Conservation (phyloP, 2,888 invertebrate genomes). For the Tetrapedia diversipes region DNA sequence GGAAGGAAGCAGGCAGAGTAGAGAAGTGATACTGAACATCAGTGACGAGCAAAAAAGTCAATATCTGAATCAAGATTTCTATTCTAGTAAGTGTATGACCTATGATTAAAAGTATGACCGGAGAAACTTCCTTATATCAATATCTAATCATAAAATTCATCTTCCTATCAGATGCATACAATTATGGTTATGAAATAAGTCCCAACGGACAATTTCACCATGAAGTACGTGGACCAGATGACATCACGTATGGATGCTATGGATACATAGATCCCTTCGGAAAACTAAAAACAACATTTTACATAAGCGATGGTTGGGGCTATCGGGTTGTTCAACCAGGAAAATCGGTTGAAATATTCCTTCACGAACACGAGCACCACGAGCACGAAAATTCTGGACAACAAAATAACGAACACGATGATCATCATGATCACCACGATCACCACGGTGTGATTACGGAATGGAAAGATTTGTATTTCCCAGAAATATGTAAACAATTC, state of each 20-base stretch:
- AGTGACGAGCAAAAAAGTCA: slow-evolving; percentile 89
- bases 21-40: slow-evolving; percentile 89
- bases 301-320: slow-evolving; percentile 91
- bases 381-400: slow-evolving; percentile 65
- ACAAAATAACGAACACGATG: slow-evolving; percentile 79
- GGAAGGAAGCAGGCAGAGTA: slow-evolving; percentile 78
- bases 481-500: slow-evolving; percentile 87
- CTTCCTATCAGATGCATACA: slow-evolving; percentile 86
- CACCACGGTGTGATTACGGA: slow-evolving; percentile 85
- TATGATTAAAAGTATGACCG: not conserved
- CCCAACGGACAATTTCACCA: slow-evolving; percentile 90
- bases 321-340: slow-evolving; percentile 89
- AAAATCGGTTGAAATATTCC: slow-evolving; percentile 87
- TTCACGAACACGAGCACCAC: slow-evolving; percentile 82
- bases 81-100: slow-evolving; percentile 86
- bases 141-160: not conserved
- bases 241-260: slow-evolving; percentile 91
- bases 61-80: slow-evolving; percentile 90
- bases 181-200: slow-evolving; percentile 91
- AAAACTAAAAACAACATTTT: slow-evolving; percentile 88
- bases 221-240: slow-evolving; percentile 90
- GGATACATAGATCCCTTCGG: slow-evolving; percentile 89
- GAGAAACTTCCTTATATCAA: not conserved
- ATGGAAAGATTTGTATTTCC: slow-evolving; percentile 89
- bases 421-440: slow-evolving; percentile 81